Evolutionary conservation across 2,113 vertebrate species (phyloP).

Genomic region (Mastomys coucha): DNA sequence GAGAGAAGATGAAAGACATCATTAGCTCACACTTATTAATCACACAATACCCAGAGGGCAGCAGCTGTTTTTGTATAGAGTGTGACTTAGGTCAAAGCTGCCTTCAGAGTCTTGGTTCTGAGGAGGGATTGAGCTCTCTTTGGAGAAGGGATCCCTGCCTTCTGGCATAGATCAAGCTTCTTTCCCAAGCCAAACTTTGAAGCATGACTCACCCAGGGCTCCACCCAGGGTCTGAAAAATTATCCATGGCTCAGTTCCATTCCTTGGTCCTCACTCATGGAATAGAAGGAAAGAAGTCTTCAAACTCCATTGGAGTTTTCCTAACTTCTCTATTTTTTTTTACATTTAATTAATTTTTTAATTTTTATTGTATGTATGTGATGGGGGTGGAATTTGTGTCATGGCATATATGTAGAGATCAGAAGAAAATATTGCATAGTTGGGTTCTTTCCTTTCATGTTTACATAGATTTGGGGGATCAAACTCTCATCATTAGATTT

Average conservation of each 20-base stretch:
- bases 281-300: not conserved
- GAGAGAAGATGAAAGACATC: not conserved
- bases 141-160: not conserved
- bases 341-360: not conserved
- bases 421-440: not conserved
- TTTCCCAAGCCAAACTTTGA: not conserved
- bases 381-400: not conserved
- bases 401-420: not conserved
- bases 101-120: constrained; percentile 31
- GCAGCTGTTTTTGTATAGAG: constrained; percentile 14
- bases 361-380: not conserved
- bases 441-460: not conserved
- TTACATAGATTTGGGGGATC: not conserved
- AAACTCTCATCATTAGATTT: not conserved
- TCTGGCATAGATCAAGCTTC: not conserved
- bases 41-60: not conserved
- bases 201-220: not conserved
- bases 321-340: not conserved
- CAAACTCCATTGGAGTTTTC: constrained; percentile 29
- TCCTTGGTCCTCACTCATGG: constrained; percentile 30
- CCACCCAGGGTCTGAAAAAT: not conserved
- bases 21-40: constrained; percentile 50
- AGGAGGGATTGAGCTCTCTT: not conserved
- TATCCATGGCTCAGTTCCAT: constrained; percentile 1
- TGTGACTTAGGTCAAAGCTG: constrained; percentile 29